Conservation (phyloP, 1,140 invertebrate species). For the Hycleus phaleratus region DNA sequence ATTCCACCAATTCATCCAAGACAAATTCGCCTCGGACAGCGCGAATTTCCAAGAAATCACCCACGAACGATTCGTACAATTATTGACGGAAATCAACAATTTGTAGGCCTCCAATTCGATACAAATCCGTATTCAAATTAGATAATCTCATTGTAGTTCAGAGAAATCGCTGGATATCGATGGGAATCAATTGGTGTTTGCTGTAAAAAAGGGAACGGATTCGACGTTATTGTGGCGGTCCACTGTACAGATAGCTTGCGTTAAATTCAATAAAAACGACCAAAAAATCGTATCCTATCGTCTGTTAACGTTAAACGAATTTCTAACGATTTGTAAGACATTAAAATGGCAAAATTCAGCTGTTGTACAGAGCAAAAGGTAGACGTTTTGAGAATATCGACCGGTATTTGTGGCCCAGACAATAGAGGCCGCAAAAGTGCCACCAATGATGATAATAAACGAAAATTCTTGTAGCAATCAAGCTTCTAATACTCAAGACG, state of each 20-base stretch:
- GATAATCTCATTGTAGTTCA: conserved; percentile 41
- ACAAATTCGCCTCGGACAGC: too few species aligned
- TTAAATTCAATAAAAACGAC: conserved; percentile 49
- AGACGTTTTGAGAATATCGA: not conserved
- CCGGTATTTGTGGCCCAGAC: too few species aligned
- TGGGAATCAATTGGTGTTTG: conserved; percentile 58
- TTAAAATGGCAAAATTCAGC: conserved; percentile 40
- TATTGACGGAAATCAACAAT: too few species aligned
- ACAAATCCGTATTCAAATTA: too few species aligned
- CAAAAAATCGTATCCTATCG: conserved; percentile 49
- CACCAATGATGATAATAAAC: too few species aligned
- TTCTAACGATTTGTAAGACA: conserved; percentile 48
- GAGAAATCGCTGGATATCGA: conserved; percentile 50
- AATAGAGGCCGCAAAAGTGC: too few species aligned
- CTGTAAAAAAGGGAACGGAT: conserved; percentile 57
- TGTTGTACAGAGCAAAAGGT: conserved; percentile 34
- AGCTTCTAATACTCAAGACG: too few species aligned
- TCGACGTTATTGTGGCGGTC: conserved; percentile 59
- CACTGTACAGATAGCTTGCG: conserved; percentile 57
- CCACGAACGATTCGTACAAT: too few species aligned
- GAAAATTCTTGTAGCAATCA: too few species aligned
- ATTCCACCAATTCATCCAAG: too few species aligned
- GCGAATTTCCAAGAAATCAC: too few species aligned
- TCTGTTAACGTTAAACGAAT: conserved; percentile 53
- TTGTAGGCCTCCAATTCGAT: too few species aligned